Conservation (phyloP, 2,113 vertebrate species). For the Typhlomys cinereus region DNA sequence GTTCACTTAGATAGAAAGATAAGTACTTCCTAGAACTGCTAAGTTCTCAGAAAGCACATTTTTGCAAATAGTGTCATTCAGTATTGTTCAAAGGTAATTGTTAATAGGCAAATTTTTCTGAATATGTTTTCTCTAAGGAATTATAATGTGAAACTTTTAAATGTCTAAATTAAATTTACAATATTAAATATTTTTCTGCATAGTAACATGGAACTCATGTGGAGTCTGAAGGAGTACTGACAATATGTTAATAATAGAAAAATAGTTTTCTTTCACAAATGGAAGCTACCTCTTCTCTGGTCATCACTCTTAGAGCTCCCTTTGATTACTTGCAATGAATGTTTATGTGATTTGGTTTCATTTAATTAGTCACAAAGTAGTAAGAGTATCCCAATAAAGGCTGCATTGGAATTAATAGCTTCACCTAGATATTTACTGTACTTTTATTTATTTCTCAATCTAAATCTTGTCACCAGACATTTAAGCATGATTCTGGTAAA, state of each 20-base stretch:
- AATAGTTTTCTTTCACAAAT: background rate
- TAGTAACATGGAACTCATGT: background rate
- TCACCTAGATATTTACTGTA: background rate
- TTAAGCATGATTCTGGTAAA: background rate
- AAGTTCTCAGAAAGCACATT: slow-evolving; percentile 23
- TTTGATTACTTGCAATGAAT: background rate
- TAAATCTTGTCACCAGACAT: background rate
- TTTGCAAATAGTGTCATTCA: slow-evolving; percentile 11
- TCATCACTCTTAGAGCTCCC: background rate
- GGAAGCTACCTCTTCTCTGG: background rate
- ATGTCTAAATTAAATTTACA: background rate
- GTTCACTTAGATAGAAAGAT: background rate
- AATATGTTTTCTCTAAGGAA: background rate
- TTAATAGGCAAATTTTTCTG: slow-evolving; percentile 4
- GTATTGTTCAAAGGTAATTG: background rate
- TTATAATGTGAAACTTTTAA: background rate
- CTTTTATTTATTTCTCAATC: background rate
- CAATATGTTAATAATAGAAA: slow-evolving; percentile 18
- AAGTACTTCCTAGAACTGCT: background rate
- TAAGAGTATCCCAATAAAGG: too few relatives aligned
- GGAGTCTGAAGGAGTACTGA: background rate
- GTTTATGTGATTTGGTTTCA: background rate
- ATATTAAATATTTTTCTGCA: background rate
- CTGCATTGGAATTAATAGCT: background rate
- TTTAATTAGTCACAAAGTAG: background rate